A percentile compares a stretch with the other conserved stretches of the same genome.
Conservation (phyloP, 2,113 vertebrate species). For the Neolamprologus cancellatus region DNA sequence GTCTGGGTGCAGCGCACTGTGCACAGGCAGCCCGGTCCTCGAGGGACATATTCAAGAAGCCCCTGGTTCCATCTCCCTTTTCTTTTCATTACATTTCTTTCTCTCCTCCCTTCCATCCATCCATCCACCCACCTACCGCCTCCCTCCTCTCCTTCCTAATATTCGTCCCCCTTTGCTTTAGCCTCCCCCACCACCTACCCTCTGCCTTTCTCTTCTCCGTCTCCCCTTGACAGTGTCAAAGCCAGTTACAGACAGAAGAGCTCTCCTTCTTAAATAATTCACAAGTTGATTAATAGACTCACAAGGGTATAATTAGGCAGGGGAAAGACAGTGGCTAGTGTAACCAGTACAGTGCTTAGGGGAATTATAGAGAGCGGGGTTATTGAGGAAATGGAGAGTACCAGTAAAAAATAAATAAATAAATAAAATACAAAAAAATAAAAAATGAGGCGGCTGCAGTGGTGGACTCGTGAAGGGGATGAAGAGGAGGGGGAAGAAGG, state of each 20-base stretch:
- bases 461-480: conserved; percentile 63
- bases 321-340: conserved; percentile 92
- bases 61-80: conserved; percentile 53
- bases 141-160: neutral
- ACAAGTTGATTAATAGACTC: conserved; percentile 99
- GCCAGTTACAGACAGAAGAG: conserved; percentile 86
- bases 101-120: conserved; percentile 1
- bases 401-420: conserved; percentile 48
- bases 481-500: conserved; percentile 24
- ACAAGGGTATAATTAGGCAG: conserved; percentile 99
- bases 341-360: conserved; percentile 94
- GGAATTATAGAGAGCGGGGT: conserved; percentile 84
- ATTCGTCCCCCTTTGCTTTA: neutral
- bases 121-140: conserved; percentile 4
- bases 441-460: conserved; percentile 70
- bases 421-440: conserved; percentile 2
- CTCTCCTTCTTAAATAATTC: conserved; percentile 96
- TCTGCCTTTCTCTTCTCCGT: conserved; percentile 46
- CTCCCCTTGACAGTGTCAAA: conserved; percentile 79
- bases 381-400: conserved; percentile 76
- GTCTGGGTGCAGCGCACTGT: conserved; percentile 44
- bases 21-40: conserved; percentile 49
- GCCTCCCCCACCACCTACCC: conserved; percentile 23
- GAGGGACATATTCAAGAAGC: conserved; percentile 60
- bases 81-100: conserved; percentile 34